Percentiles rank a stretch among this genome's conserved stretches.
Evolutionary conservation across 92 coral and sea anemone genomes (phyloP).

Genomic region (Montipora capitata): DNA sequence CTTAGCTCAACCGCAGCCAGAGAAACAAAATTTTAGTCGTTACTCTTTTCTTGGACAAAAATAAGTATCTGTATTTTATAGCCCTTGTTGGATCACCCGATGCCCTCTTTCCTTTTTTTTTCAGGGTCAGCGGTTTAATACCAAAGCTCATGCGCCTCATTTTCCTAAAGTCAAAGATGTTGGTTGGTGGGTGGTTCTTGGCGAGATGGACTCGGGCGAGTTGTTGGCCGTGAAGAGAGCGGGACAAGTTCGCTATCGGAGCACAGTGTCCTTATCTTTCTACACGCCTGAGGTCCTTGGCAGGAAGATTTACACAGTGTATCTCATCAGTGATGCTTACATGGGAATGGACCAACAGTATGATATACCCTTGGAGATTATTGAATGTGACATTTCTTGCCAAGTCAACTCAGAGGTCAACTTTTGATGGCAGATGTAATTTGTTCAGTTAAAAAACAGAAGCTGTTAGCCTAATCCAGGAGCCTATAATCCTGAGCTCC

Average conservation of each 20-base stretch:
- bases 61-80: not conserved
- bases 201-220: conserved; percentile 97
- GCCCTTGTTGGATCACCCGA: not conserved
- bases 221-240: conserved; percentile 94
- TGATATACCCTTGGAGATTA: conserved; percentile 89
- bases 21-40: too few species aligned
- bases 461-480: too few species aligned
- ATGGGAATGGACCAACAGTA: conserved; percentile 97
- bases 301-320: conserved; percentile 90
- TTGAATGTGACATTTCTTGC: conserved; percentile 84
- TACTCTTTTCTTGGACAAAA: too few species aligned
- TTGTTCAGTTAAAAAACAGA: not conserved
- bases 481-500: too few species aligned
- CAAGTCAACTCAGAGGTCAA: conserved; percentile 93
- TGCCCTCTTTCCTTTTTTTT: not conserved
- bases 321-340: conserved; percentile 94
- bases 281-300: conserved; percentile 95
- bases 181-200: conserved; percentile 97
- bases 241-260: conserved; percentile 79
- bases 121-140: conserved; percentile 64
- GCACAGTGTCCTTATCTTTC: conserved; percentile 89
- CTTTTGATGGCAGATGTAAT: not conserved
- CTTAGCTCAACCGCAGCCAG: too few species aligned
- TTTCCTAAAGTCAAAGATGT: conserved; percentile 96
- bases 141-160: conserved; percentile 92